A percentile compares a stretch with the other conserved stretches of the same genome.
phyloP scores from a whole-genome alignment of 2,797 vertebrate species.

The Typhlichthys eigenmanni region DNA sequence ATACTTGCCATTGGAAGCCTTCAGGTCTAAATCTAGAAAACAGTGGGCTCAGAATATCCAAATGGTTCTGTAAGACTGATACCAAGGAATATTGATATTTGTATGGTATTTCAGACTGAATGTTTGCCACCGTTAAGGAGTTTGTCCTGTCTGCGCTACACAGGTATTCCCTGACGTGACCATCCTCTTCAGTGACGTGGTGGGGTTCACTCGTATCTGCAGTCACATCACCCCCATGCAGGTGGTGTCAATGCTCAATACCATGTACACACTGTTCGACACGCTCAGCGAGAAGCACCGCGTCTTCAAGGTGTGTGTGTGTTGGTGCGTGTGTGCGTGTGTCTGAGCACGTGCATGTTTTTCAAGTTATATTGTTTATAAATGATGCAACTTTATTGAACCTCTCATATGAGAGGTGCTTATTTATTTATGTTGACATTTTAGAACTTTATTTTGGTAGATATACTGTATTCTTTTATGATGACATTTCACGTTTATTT shows the following conservation, averaged over 20 bases:
- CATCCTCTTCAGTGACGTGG: constrained; percentile 79
- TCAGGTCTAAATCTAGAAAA: too few relatives aligned
- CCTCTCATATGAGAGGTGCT: not conserved
- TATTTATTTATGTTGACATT: too few relatives aligned
- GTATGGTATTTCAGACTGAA: not conserved
- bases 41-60: too few relatives aligned
- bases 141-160: not conserved
- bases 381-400: not conserved
- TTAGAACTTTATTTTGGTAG: too few relatives aligned
- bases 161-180: constrained; percentile 81
- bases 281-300: constrained; percentile 80
- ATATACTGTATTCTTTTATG: not conserved
- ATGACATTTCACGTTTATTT: not conserved
- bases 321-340: not conserved
- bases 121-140: not conserved
- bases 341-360: not conserved
- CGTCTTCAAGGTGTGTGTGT: constrained; percentile 73
- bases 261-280: constrained; percentile 80
- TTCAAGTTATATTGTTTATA: not conserved
- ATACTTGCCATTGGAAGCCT: too few relatives aligned
- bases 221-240: constrained; percentile 80
- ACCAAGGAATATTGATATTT: too few relatives aligned
- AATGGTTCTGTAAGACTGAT: too few relatives aligned
- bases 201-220: constrained; percentile 79
- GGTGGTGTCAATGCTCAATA: constrained; percentile 80